Evolutionary conservation across 2,797 vertebrate genomes (phyloP), one percentile per base, ranked within the genome.

Genomic region (Lagorchestes hirsutus): DNA sequence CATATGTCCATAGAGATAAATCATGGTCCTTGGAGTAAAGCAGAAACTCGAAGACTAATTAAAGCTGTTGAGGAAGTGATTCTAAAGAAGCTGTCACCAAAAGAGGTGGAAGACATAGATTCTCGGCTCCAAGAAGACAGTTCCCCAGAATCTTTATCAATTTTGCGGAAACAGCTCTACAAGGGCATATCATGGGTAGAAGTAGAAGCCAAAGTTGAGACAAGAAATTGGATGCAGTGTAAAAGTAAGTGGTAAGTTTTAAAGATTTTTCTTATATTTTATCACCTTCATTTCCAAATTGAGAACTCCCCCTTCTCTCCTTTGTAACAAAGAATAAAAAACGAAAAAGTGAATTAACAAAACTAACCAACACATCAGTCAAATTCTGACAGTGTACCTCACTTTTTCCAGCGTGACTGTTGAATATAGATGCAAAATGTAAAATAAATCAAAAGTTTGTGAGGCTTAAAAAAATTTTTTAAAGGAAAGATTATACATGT

Each of bases 221-320:
- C 98, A 93, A 98, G 99, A 1, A 98, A 98, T 0, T 99, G 99
- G 99, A 98, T 98, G 57, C 98, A 99, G 4, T 99, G 99, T 91
- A 99, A 98, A 98, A 98, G 98, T 97, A 99, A 98, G 98, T 99
- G 99, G 99, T 99, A 97, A 98, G 98, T 92, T 92, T 91, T 94
- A 92, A 13, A 92, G 90, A 40, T 62, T 91, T 93, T 92, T 94
- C 57, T 6, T 4, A 11, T 28, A 14, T 46, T 93, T 58, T 11
- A 11, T 0, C 31, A 0, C 4, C 46, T 27, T 90, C 11, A 0
- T 4, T 27, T 1, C 52, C 18, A 87, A 87, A 87, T 12, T 50
- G 56, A 74, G 34, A 0, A 31, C 31, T 16, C 1, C 9, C 40
- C n/a, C 31, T 50, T 87, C 22, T 27, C 22, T 87, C 22, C 62